Evolutionary conservation across 2,797 vertebrate species (phyloP).

Genomic region (Huso huso): DNA sequence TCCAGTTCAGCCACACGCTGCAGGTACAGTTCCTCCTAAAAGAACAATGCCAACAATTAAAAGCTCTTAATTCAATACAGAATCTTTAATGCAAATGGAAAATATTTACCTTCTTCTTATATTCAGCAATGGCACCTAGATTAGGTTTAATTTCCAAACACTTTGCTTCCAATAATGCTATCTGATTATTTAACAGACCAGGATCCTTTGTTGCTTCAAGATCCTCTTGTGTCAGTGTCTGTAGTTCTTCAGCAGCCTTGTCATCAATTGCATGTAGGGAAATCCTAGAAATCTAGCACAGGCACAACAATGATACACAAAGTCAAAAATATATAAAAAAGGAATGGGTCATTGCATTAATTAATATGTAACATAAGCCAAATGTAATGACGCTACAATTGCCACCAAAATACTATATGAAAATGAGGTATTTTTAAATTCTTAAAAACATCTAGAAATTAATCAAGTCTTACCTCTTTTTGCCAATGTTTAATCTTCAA

Average conservation of each 20-base stretch:
- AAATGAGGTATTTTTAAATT: no score
- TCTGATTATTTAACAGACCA: conserved; percentile 70
- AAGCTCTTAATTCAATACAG: not conserved
- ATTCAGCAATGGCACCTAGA: conserved; percentile 79
- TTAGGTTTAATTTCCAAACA: conserved; percentile 84
- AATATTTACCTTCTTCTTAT: conserved; percentile 76
- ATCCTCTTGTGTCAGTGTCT: conserved; percentile 56
- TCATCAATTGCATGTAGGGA: conserved; percentile 71
- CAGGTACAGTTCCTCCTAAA: conserved; percentile 86
- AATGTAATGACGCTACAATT: no score
- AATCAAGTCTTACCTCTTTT: conserved; percentile 68
- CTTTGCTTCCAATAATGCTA: conserved; percentile 79
- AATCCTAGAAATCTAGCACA: conserved; percentile 68
- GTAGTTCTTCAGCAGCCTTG: conserved; percentile 61
- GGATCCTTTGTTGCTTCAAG: conserved; percentile 67
- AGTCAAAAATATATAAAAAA: not conserved
- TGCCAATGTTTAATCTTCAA: conserved; percentile 88
- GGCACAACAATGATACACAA: not conserved
- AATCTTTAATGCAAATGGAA: no score
- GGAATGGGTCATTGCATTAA: not conserved
- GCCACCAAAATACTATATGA: no score
- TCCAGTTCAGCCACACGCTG: conserved; percentile 85
- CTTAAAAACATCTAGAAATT: no score
- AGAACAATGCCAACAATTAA: not conserved
- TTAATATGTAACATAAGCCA: not conserved